Percentiles rank a stretch among this genome's conserved stretches.
Evolutionary conservation across 1,140 invertebrate species (phyloP).

Genomic region (Dreissena polymorpha): DNA sequence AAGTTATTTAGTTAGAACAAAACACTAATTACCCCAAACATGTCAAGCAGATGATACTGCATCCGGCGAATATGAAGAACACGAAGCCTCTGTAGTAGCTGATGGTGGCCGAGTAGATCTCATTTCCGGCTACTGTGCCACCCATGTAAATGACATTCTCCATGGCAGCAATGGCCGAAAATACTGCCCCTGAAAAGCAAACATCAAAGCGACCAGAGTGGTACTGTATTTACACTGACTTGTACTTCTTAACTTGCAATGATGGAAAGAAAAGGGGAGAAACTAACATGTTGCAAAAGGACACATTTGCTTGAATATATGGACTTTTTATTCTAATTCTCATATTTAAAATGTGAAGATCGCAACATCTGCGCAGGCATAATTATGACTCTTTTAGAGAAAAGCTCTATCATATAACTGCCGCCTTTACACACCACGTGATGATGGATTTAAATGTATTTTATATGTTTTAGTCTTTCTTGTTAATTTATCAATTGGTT

Average conservation of each 20-base stretch:
- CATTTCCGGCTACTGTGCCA: conserved; percentile 31
- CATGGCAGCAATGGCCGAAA: conserved; percentile 38
- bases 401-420: no score
- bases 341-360: no score
- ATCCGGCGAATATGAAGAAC: conserved; percentile 42
- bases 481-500: no score
- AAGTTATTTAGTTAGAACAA: not conserved
- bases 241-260: no score
- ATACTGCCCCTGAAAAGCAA: conserved; percentile 35
- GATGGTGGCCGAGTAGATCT: conserved; percentile 32
- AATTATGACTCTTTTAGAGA: no score
- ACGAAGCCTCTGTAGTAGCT: conserved; percentile 28
- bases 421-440: no score
- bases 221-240: no score
- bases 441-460: no score
- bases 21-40: conserved; percentile 23
- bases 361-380: no score
- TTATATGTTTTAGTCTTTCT: no score
- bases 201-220: not conserved
- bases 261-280: not conserved
- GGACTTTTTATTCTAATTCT: no score
- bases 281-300: not conserved
- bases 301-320: not conserved
- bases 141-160: conserved; percentile 26
- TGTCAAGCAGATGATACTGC: conserved; percentile 13